Evolutionary conservation across 2,888 invertebrate species (phyloP).

Genomic region (Melanchra persicariae): DNA sequence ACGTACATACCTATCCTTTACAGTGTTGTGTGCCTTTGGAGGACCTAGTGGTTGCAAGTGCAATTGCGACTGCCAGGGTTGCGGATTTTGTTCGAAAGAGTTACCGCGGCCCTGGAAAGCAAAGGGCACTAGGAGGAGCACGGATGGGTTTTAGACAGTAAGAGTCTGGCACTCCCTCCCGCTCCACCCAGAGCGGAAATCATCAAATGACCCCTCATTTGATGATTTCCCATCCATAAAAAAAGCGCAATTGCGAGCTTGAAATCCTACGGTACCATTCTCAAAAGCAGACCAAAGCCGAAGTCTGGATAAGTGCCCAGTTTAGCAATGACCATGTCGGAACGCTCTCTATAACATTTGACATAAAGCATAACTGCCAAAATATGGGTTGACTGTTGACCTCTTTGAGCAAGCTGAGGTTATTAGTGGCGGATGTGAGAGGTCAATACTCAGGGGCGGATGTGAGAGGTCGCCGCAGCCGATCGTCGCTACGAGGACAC

Average conservation of each 20-base stretch:
- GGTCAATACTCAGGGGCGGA: too few species aligned
- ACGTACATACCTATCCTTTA: neutral
- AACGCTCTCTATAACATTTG: neutral
- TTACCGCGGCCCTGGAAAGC: too few species aligned
- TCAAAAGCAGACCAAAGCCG: neutral
- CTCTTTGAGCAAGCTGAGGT: neutral
- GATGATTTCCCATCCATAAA: too few species aligned
- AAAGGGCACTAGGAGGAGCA: too few species aligned
- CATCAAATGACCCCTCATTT: too few species aligned
- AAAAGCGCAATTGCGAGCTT: neutral
- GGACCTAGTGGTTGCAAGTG: neutral
- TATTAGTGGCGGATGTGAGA: neutral
- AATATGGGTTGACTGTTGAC: constrained; percentile 8
- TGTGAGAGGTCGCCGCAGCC: too few species aligned
- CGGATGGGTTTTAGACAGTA: too few species aligned
- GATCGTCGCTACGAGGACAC: too few species aligned
- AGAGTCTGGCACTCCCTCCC: too few species aligned
- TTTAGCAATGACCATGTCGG: neutral
- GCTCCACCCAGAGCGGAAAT: too few species aligned
- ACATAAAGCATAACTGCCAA: neutral
- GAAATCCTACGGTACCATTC: neutral
- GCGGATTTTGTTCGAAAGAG: too few species aligned
- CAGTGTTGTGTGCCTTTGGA: neutral
- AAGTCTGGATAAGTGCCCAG: neutral
- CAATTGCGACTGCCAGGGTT: too few species aligned